Evolutionary conservation across 2,797 vertebrate species (phyloP).

Genomic region (Iguana delicatissima): DNA sequence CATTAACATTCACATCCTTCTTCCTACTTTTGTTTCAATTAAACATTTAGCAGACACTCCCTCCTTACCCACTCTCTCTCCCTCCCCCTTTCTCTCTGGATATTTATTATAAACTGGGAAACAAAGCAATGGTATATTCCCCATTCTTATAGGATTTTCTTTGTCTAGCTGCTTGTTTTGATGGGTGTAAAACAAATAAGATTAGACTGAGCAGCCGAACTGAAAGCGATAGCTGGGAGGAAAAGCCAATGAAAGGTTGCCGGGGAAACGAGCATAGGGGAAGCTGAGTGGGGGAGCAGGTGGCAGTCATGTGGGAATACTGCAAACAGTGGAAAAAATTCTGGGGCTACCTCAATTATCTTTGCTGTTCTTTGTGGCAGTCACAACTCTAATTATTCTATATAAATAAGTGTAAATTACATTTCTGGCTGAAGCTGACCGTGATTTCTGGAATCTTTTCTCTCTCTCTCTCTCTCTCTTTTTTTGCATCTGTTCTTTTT

Average conservation of each 20-base stretch:
- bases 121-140: constrained; percentile 83
- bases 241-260: constrained; percentile 90
- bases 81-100: constrained; percentile 39
- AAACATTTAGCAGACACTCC: constrained; percentile 67
- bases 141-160: constrained; percentile 87
- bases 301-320: constrained; percentile 90
- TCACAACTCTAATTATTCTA: constrained; percentile 89
- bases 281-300: constrained; percentile 89
- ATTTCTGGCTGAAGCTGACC: constrained; percentile 83
- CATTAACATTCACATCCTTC: constrained; percentile 75
- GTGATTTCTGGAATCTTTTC: constrained; percentile 81
- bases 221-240: constrained; percentile 90
- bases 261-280: constrained; percentile 88
- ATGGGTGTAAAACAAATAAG: constrained; percentile 91
- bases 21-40: constrained; percentile 54
- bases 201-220: constrained; percentile 89
- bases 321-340: constrained; percentile 81
- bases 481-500: constrained; percentile 83
- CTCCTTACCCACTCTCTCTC: not conserved
- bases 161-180: constrained; percentile 90
- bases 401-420: constrained; percentile 89
- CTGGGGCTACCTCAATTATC: constrained; percentile 84
- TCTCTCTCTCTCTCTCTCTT: constrained; percentile 31
- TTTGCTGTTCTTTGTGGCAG: constrained; percentile 84
- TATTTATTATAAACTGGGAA: constrained; percentile 71